These are phyloP conservation scores for Neotoma lepida DNA, from an alignment of 2,113 vertebrate genomes.

Conservation along the genomic window DNA sequence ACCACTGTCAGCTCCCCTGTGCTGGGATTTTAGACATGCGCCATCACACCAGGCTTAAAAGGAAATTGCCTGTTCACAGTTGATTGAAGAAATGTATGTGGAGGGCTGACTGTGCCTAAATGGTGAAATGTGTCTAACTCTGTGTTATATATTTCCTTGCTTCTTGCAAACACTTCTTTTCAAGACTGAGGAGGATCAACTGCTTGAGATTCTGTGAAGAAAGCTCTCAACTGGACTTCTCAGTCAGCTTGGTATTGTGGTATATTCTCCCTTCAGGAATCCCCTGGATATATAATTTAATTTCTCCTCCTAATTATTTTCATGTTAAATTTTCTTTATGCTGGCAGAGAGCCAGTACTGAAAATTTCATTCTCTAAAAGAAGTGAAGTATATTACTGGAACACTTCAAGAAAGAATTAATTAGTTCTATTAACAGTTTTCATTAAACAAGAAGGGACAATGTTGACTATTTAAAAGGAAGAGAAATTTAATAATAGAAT, in stretches of 20 bases:
- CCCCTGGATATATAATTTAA: not conserved
- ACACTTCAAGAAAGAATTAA: conserved; percentile 66
- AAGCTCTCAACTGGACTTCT: not conserved
- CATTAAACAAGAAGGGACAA: conserved; percentile 28
- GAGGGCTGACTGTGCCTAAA: not conserved
- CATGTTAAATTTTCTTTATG: conserved; percentile 28
- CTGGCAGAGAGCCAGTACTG: conserved; percentile 17
- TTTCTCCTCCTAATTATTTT: conserved; percentile 1
- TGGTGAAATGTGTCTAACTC: not conserved
- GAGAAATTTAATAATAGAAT: not conserved
- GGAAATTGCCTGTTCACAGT: not conserved
- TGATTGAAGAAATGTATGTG: not conserved
- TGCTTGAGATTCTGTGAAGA: not conserved
- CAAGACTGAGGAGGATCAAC: not conserved
- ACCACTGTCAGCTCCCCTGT: not conserved
- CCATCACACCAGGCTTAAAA: not conserved
- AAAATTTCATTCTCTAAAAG: conserved; percentile 59
- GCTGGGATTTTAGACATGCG: not conserved
- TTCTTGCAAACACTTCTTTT: not conserved
- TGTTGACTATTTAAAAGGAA: conserved; percentile 49
- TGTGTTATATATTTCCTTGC: not conserved
- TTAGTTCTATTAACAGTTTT: conserved; percentile 64
- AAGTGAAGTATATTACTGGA: conserved; percentile 57
- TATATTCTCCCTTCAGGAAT: not conserved
- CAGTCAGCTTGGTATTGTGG: conserved; percentile 13